Base-by-base conservation (phyloP, 2,888 invertebrate genomes). In the Pterostichus madidus region DNA sequence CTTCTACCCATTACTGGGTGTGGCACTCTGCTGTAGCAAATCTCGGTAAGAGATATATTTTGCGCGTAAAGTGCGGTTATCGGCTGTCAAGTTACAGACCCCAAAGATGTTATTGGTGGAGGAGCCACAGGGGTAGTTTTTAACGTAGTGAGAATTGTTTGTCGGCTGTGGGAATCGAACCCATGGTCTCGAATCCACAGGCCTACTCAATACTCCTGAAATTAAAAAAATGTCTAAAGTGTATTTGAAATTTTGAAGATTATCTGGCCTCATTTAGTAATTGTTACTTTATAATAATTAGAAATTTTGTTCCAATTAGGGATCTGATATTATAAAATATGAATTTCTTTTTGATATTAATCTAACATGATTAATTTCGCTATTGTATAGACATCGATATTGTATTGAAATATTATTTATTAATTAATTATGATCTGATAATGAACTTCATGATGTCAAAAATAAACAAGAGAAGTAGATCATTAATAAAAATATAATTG, bases 401-500 rank as follows among this genome's bases (percentile, higher is more conserved):
- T 59, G 59, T 59, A 7, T 59, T 15, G 11, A 10, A 24, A 24
- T 24, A 31, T 59, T 24, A 59, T 24, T 59, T 59, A 0, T 59
- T 59, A 59, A 59, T 59, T 59, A 24, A 59, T 59, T 24, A 8
- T 24, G 10, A 59, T 59, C 59, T 59, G 24, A 24, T 59, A 59
- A 59, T 59, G 59, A 59, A 59, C 11, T 59, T 24, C 4, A 11
- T 5, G 17, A 49, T 13, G 49, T 49, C 49, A 49, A 49, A 49
- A 13, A 49, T 49, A 49, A 13, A 49, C 49, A 56, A 15, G 8
- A 56, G 15, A 56, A 56, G 15, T 56, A 56, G 53, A 56, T 56
- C 53, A 15, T 10, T 53, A 56, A 56, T 13, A 17, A 56, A 56
- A 15, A 13, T 24, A 24, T 24, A 3, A 24, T 24, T 3, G 24